Base-by-base conservation (phyloP, 2,113 vertebrate genomes). In the Corythoichthys intestinalis region DNA sequence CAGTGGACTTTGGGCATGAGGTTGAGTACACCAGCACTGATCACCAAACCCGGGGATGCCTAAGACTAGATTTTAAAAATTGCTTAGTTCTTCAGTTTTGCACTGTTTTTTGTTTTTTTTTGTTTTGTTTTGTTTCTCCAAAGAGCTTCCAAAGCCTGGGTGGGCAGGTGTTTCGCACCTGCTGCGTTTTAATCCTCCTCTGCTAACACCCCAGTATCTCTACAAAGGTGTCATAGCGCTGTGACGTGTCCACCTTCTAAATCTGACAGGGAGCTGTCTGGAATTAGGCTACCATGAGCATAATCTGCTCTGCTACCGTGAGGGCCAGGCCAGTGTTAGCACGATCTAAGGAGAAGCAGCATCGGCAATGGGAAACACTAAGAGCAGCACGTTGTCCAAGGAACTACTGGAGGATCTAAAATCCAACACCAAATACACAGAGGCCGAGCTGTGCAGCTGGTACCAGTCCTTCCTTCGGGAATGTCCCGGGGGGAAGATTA, bases 381-480 rank as follows among this genome's bases (percentile, higher is more conserved):
- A 92, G 78, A 94, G 93, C 66, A 87, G 93, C 0, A 90, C 92
- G 11, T 76, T 94, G 74, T 94, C 93, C 0, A 94, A 93, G 76
- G 91, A 90, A 62, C 82, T 94, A 61, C 80, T 94, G 80, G 91
- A 93, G 1, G 93, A 94, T 1, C 82, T 94, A 41, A 93, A 93
- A 56, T 83, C 91, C 61, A 93, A 92, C 86, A 94, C 93, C 3
- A 93, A 91, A 52, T 94, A 93, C 84, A 78, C 81, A 0, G 92
- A 94, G 67, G 74, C 81, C 0, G 93, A 94, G 69, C 87, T 94
- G 11, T 87, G 86, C 58, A 76, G 83, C 6, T 94, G 93, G 93
- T 94, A 94, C 80, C 88, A 91, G 78, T 88, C 91, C 69, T 94
- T 94, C 60, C 86, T 93, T 14, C 93, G 93, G 67, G 93, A 94